A percentile compares a stretch with the other conserved stretches of the same genome.
phyloP scores from a whole-genome alignment of 2,113 vertebrate species.

The Herpailurus yagouaroundi region DNA sequence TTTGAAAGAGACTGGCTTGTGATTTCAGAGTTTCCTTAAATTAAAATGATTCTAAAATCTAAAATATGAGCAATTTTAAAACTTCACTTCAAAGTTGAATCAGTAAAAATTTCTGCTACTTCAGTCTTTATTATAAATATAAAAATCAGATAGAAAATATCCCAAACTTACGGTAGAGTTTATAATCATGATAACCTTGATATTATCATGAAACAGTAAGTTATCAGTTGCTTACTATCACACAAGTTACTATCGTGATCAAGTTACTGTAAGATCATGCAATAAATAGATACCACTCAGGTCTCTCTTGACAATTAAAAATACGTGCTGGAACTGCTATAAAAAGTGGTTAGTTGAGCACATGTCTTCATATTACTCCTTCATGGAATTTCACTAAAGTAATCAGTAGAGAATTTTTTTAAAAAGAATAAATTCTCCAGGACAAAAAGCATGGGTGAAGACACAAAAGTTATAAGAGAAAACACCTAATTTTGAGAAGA shows the following conservation, averaged over 20 bases:
- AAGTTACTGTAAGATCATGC: not conserved
- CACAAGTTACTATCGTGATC: not conserved
- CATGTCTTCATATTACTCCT: not conserved
- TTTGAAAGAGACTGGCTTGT: constrained; percentile 9
- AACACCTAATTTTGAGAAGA: not conserved
- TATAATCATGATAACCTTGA: not conserved
- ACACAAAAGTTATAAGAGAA: not conserved
- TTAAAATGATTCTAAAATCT: not conserved
- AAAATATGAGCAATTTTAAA: constrained; percentile 43
- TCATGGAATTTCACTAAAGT: not conserved
- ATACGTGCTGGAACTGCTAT: not conserved
- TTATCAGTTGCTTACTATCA: not conserved
- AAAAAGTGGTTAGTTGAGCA: not conserved
- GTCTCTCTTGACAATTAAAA: not conserved
- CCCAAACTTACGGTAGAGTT: not conserved
- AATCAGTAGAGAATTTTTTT: not conserved
- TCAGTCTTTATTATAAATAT: not conserved
- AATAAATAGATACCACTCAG: not conserved
- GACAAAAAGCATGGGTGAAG: not conserved
- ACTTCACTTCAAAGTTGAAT: not conserved
- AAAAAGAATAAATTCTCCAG: not conserved
- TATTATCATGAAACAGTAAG: not conserved
- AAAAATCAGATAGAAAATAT: not conserved
- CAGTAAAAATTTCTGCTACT: not conserved
- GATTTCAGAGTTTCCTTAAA: constrained; percentile 15